phyloP scores from a whole-genome alignment of 2,113 vertebrate species.

The Lagopus muta region DNA sequence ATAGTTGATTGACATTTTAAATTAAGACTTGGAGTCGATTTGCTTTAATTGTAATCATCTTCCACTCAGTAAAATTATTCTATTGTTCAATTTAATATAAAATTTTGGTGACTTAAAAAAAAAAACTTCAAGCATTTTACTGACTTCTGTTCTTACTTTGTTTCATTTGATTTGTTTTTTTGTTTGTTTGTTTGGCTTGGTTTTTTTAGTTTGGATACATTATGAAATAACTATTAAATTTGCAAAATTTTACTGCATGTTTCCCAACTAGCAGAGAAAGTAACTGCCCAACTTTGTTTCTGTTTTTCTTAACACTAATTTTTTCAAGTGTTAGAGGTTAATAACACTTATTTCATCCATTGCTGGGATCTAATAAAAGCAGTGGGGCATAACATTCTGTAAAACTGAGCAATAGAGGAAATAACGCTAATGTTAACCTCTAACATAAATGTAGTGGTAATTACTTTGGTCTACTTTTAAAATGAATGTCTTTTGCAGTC shows the following conservation, averaged over 20 bases:
- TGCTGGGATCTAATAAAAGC: conserved; percentile 79
- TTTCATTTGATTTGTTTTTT: neutral
- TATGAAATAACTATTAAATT: conserved; percentile 28
- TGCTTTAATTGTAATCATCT: conserved; percentile 1
- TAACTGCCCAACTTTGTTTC: conserved; percentile 33
- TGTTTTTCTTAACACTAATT: conserved; percentile 68
- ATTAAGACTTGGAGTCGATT: neutral
- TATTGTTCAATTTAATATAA: conserved; percentile 8
- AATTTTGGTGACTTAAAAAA: neutral
- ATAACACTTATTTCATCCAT: conserved; percentile 79
- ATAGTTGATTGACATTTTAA: neutral
- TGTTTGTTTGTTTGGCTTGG: neutral
- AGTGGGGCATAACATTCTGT: conserved; percentile 74
- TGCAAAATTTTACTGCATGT: neutral
- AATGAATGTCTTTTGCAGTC: conserved; percentile 73
- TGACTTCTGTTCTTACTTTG: neutral
- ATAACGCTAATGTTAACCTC: conserved; percentile 77
- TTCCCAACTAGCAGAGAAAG: neutral
- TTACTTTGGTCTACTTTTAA: conserved; percentile 66
- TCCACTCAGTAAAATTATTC: neutral
- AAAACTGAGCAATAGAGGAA: conserved; percentile 76
- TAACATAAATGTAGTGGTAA: conserved; percentile 77
- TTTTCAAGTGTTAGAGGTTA: conserved; percentile 79
- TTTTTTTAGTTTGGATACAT: neutral
- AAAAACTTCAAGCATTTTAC: conserved; percentile 23